Percentiles rank a stretch among this genome's conserved stretches.
These are phyloP conservation scores for Belonocnema kinseyi DNA, from an alignment of 1,140 invertebrate genomes.

Conservation along the genomic window DNA sequence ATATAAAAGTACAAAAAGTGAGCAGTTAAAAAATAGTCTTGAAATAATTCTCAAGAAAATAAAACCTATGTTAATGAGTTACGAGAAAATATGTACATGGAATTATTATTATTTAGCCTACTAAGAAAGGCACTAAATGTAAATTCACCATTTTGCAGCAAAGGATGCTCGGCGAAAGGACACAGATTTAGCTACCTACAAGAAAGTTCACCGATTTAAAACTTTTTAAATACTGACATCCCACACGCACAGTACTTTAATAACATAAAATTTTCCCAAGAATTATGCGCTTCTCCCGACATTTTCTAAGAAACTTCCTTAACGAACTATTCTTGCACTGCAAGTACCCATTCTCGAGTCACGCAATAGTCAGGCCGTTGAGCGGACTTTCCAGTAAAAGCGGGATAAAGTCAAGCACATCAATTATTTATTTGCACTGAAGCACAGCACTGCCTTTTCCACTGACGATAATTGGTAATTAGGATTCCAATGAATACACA, in stretches of 20 bases:
- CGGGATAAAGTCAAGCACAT: background rate
- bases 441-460: no score
- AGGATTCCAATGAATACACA: no score
- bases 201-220: conserved; percentile 16
- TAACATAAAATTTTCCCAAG: conserved; percentile 10
- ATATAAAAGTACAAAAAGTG: no score
- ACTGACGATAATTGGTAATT: no score
- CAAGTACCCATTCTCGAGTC: conserved; percentile 1
- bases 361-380: conserved; percentile 4
- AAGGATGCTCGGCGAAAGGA: background rate
- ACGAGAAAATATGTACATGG: background rate
- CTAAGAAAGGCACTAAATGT: background rate
- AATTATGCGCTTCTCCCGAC: conserved; percentile 25
- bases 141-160: conserved; percentile 3
- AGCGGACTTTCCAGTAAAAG: background rate
- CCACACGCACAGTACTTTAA: background rate
- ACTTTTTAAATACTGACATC: conserved; percentile 28
- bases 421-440: background rate
- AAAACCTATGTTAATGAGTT: no score
- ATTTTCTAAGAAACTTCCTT: conserved; percentile 21
- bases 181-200: background rate
- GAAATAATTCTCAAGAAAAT: no score
- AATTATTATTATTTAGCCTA: conserved; percentile 1
- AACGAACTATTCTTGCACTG: conserved; percentile 18
- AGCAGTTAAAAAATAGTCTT: no score